Percentiles rank a stretch among this genome's conserved stretches.
phyloP scores from a whole-genome alignment of 2,797 vertebrate species.

The Chaetophractus vellerosus region DNA sequence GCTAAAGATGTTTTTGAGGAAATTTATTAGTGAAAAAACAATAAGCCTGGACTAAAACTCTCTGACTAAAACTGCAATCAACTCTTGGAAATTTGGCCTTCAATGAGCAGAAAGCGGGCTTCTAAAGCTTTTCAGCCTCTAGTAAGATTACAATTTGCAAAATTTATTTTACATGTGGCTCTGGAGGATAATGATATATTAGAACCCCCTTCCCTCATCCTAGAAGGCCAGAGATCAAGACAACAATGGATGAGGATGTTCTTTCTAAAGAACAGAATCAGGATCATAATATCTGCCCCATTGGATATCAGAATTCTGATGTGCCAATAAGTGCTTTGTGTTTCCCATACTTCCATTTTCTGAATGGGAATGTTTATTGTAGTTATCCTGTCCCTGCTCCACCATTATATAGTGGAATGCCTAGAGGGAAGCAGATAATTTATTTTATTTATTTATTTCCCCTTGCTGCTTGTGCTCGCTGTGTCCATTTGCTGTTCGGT shows the following conservation, averaged over 20 bases:
- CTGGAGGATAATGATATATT: neutral
- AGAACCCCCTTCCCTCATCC: neutral
- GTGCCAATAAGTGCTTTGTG: neutral
- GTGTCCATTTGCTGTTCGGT: too few relatives aligned
- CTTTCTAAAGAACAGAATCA: neutral
- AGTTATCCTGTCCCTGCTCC: neutral
- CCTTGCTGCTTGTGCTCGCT: too few relatives aligned
- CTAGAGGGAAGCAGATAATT: neutral
- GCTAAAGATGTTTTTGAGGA: neutral
- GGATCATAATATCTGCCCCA: neutral
- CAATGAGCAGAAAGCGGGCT: neutral
- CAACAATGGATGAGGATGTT: neutral
- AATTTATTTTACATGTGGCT: constrained; percentile 1
- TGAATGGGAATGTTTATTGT: neutral
- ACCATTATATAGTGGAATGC: neutral
- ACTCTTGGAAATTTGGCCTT: neutral
- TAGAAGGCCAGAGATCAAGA: neutral
- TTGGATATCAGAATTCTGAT: neutral
- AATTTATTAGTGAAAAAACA: neutral
- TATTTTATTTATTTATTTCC: too few relatives aligned
- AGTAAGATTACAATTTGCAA: neutral
- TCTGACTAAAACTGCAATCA: neutral
- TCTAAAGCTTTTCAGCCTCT: neutral
- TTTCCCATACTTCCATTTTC: neutral
- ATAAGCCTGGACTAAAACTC: neutral